Conservation (phyloP, 1,140 invertebrate genomes). For the Drosophila ironensis region DNA sequence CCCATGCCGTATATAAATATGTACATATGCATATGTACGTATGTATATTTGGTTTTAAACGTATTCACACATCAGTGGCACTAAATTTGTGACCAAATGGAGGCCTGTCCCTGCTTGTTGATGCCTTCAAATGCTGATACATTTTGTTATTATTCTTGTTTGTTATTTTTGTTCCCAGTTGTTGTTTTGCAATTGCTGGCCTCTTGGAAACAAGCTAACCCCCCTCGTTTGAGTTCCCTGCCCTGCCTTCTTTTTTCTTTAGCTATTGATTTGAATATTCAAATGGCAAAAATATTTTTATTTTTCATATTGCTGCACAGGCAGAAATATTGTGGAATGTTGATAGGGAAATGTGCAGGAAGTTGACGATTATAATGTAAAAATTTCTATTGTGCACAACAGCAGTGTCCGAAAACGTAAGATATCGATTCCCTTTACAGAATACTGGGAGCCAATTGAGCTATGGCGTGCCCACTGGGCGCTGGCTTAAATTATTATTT, state of each 20-base stretch:
- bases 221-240: constrained; percentile 16
- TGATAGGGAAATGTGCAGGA: no score
- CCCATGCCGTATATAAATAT: constrained; percentile 19
- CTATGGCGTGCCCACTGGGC: no score
- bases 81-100: constrained; percentile 29
- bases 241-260: constrained; percentile 11
- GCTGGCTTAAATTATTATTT: no score
- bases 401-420: no score
- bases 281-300: constrained; percentile 4
- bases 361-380: no score
- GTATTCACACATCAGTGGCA: neutral
- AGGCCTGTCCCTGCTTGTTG: constrained; percentile 18
- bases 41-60: neutral
- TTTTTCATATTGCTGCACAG: neutral
- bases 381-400: no score
- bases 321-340: no score
- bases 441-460: no score
- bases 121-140: neutral
- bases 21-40: neutral
- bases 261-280: constrained; percentile 6
- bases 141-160: neutral
- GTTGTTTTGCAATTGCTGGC: neutral
- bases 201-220: neutral
- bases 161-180: neutral
- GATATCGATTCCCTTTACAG: no score